Evolutionary conservation across 1,140 invertebrate species (phyloP), one percentile per base, ranked within the genome.

Genomic region (Musca domestica): DNA sequence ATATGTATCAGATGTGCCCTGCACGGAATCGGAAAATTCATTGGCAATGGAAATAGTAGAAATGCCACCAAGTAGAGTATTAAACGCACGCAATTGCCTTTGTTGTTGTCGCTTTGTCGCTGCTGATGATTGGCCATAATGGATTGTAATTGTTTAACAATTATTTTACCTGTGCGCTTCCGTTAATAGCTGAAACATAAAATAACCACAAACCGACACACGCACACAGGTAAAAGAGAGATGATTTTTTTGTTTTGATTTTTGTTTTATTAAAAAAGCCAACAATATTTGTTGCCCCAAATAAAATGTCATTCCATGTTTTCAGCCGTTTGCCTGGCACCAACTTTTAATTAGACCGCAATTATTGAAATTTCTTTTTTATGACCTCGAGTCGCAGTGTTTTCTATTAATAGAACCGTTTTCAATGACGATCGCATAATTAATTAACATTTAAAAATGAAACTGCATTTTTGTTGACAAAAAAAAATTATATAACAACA

Each of bases 1-100:
- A 80, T 77, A 63, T 80, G 77, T 73, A 80, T 77, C 49, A 71
- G 76, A 69, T 80, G 77, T 61, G 72, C 73, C 17, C 70, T 58
- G 66, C 63, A 17, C 23, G 20, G 1, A 49, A 25, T 48, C 20
- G 46, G 51, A 5, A 20, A 48, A 25, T 30, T 48, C 14, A 65
- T 4, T 19, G 41, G 34, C 52, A 27, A n/a, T 27, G 23, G 25
- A 3, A 17, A 19, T 34, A 34, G 19, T 34, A 20, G 27, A 34
- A 61, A 41, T 10, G 4, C 19, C 1, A 12, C 34, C 34, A 41
- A 41, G 56, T 61, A 41, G 17, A 7, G 20, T 51, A 20, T 34
- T 41, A 10, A 61, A 61, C 27, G 34, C 34, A 61, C 56, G 56
- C 27, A 61, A 61, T 1, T 20, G 17, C 19, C 20, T 12, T 61